phyloP scores from a whole-genome alignment of 2,888 invertebrate genomes.

The Lycophotia porphyrea region DNA sequence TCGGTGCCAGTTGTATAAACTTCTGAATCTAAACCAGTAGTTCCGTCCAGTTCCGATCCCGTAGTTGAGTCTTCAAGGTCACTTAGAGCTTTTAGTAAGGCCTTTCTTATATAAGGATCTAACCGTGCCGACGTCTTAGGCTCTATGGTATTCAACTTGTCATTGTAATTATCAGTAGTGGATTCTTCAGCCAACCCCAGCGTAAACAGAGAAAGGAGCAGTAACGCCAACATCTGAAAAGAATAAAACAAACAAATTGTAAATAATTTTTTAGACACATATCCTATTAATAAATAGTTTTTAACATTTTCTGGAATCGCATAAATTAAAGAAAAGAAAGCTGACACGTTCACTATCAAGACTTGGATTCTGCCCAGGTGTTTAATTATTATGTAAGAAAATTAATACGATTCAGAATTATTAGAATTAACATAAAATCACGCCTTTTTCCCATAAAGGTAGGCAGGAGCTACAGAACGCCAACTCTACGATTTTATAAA shows the following conservation, averaged over 20 bases:
- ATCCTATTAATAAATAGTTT: not conserved
- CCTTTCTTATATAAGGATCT: slow-evolving; percentile 94
- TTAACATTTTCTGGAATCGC: not conserved
- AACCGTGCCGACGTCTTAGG: slow-evolving; percentile 91
- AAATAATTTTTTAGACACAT: not conserved
- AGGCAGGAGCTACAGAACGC: not conserved
- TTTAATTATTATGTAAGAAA: not conserved
- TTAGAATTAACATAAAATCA: not conserved
- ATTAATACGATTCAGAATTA: not conserved
- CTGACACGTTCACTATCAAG: not conserved
- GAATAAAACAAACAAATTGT: slow-evolving; percentile 48
- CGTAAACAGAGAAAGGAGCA: slow-evolving; percentile 75
- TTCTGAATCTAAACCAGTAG: slow-evolving; percentile 81
- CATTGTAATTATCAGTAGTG: slow-evolving; percentile 76
- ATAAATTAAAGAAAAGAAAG: not conserved
- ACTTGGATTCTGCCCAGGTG: not conserved
- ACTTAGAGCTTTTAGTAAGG: slow-evolving; percentile 93
- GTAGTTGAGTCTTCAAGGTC: slow-evolving; percentile 92
- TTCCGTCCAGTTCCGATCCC: slow-evolving; percentile 81
- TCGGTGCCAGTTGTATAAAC: slow-evolving; percentile 76
- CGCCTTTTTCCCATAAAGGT: not conserved
- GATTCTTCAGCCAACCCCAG: slow-evolving; percentile 78
- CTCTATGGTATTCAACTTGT: slow-evolving; percentile 85
- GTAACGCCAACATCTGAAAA: slow-evolving; percentile 81
- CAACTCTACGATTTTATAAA: not conserved